Conservation (phyloP, 1,140 invertebrate genomes). For the Branchinecta lynchi region DNA sequence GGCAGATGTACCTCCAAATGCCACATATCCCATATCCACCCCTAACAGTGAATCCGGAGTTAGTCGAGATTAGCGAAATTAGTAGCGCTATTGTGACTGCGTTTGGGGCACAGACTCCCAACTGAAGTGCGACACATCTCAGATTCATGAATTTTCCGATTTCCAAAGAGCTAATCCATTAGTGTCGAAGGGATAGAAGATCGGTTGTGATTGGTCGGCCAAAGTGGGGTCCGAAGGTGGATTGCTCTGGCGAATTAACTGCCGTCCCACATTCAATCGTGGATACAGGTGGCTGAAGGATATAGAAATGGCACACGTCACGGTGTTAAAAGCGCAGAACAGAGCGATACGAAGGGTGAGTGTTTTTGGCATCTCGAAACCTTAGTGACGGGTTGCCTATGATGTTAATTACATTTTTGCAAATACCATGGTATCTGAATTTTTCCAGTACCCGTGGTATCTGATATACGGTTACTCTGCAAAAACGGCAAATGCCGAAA, state of each 20-base stretch:
- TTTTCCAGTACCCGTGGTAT: too few species aligned
- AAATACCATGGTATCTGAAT: background rate
- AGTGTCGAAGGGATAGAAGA: background rate
- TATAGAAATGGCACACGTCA: slow-evolving; percentile 19
- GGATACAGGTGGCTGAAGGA: background rate
- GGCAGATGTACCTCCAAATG: too few species aligned
- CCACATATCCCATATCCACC: too few species aligned
- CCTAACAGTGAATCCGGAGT: too few species aligned
- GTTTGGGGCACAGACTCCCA: too few species aligned
- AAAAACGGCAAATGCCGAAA: background rate
- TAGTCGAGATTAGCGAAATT: too few species aligned
- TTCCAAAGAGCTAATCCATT: too few species aligned
- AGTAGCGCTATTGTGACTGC: too few species aligned
- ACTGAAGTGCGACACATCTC: too few species aligned
- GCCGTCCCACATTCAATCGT: background rate
- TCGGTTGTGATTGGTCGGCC: background rate
- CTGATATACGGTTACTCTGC: too few species aligned
- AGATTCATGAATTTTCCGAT: too few species aligned
- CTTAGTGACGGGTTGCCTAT: background rate
- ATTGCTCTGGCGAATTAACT: background rate
- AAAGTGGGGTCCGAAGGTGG: background rate
- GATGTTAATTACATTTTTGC: background rate
- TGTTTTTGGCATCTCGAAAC: background rate
- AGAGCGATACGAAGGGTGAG: slow-evolving; percentile 18
- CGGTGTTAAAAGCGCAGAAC: slow-evolving; percentile 20